Percentiles rank a stretch among this genome's conserved stretches.
Evolutionary conservation across 2,888 invertebrate species (phyloP).

Genomic region (Hydroisotoma schaefferi): DNA sequence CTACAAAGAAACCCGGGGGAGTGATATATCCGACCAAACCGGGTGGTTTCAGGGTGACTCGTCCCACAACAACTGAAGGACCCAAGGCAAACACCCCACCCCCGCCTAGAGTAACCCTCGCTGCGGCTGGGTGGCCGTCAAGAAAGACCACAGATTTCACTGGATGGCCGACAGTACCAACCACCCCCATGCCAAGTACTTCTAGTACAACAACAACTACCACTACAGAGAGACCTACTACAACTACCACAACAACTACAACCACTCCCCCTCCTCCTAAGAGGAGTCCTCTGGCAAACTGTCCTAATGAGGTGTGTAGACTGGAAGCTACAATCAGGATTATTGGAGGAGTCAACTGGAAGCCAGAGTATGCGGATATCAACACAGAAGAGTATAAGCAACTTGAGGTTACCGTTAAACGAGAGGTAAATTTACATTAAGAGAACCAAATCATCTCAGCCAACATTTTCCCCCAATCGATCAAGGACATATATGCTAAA

Average conservation of each 20-base stretch:
- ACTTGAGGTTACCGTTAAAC: slow-evolving; percentile 55
- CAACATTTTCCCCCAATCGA: too few relatives aligned
- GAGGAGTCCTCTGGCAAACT: slow-evolving; percentile 52
- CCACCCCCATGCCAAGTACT: slow-evolving; percentile 61
- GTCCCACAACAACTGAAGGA: slow-evolving; percentile 60
- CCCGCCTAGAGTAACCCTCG: slow-evolving; percentile 60
- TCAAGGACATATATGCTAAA: not conserved
- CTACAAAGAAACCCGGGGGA: slow-evolving; percentile 54
- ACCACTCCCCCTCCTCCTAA: slow-evolving; percentile 66
- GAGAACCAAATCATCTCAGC: not conserved
- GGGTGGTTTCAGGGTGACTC: slow-evolving; percentile 62
- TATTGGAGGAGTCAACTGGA: slow-evolving; percentile 76
- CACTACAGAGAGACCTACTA: slow-evolving; percentile 60
- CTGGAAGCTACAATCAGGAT: slow-evolving; percentile 81
- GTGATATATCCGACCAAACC: slow-evolving; percentile 77
- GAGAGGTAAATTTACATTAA: slow-evolving; percentile 33
- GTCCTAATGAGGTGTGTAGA: slow-evolving; percentile 59
- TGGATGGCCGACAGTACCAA: slow-evolving; percentile 78
- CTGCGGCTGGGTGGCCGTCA: slow-evolving; percentile 76
- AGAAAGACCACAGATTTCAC: slow-evolving; percentile 86
- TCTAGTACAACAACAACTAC: slow-evolving; percentile 57
- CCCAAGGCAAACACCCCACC: slow-evolving; percentile 56
- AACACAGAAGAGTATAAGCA: slow-evolving; percentile 83
- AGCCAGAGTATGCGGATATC: slow-evolving; percentile 78
- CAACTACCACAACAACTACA: slow-evolving; percentile 67